phyloP scores from a whole-genome alignment of 2,113 vertebrate genomes.

The Pipra filicauda region DNA sequence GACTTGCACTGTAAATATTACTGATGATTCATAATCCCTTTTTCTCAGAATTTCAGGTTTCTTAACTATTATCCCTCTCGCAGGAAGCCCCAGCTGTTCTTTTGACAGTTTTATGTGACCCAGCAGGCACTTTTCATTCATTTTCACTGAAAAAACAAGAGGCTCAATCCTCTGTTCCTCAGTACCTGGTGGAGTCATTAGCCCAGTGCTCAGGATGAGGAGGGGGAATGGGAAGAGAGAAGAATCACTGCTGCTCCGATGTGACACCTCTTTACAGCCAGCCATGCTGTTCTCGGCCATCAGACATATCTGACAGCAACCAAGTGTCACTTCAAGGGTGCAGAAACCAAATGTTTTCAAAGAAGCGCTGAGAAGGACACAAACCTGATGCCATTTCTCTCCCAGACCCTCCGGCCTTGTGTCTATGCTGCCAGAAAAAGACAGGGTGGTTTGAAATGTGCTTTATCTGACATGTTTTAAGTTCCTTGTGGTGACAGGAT shows the following conservation, averaged over 20 bases:
- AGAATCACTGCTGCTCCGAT: background rate
- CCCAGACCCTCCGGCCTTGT: background rate
- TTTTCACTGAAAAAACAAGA: conserved; percentile 46
- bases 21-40: conserved; percentile 43
- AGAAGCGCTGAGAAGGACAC: background rate
- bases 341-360: background rate
- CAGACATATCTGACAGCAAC: background rate
- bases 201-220: background rate
- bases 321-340: background rate
- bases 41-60: conserved; percentile 41
- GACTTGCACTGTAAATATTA: conserved; percentile 19
- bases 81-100: conserved; percentile 2
- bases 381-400: background rate
- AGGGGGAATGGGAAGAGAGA: background rate
- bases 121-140: conserved; percentile 43
- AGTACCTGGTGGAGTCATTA: background rate
- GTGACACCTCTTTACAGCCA: background rate
- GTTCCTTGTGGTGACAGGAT: background rate
- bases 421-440: background rate
- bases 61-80: conserved; percentile 39
- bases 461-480: background rate
- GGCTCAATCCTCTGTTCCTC: background rate
- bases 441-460: background rate
- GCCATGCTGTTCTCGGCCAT: background rate
- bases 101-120: conserved; percentile 53